These are phyloP conservation scores for Lagorchestes hirsutus DNA, from an alignment of 2,797 vertebrate genomes.

Conservation along the genomic window DNA sequence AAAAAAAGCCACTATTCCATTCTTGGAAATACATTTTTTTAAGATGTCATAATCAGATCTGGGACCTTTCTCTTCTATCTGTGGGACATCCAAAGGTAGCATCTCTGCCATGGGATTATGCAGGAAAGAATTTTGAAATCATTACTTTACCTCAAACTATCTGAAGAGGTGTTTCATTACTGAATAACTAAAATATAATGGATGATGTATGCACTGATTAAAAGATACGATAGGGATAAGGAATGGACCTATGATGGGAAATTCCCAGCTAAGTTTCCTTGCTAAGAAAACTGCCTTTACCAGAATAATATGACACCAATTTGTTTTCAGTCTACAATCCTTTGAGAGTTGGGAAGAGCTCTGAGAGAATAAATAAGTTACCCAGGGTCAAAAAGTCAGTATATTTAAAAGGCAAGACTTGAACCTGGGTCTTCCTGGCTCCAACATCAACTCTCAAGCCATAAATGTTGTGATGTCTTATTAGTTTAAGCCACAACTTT, in stretches of 20 bases:
- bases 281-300: not conserved
- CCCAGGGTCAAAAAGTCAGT: not conserved
- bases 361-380: not conserved
- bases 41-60: not conserved
- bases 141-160: not conserved
- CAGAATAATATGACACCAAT: not conserved
- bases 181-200: not conserved
- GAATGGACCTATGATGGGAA: not conserved
- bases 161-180: not conserved
- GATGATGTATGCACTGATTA: not conserved
- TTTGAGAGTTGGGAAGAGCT: not conserved
- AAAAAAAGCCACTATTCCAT: not conserved
- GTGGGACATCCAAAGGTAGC: not conserved
- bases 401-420: not conserved
- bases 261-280: not conserved
- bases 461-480: not conserved
- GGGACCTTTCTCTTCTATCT: not conserved
- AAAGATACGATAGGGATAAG: not conserved
- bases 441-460: not conserved
- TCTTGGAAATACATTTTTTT: not conserved
- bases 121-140: not conserved
- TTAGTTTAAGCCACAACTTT: not conserved
- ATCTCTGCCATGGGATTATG: not conserved
- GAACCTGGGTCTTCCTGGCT: not conserved
- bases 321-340: not conserved